phyloP scores from a whole-genome alignment of 2,113 vertebrate genomes.

The Caranx ignobilis region DNA sequence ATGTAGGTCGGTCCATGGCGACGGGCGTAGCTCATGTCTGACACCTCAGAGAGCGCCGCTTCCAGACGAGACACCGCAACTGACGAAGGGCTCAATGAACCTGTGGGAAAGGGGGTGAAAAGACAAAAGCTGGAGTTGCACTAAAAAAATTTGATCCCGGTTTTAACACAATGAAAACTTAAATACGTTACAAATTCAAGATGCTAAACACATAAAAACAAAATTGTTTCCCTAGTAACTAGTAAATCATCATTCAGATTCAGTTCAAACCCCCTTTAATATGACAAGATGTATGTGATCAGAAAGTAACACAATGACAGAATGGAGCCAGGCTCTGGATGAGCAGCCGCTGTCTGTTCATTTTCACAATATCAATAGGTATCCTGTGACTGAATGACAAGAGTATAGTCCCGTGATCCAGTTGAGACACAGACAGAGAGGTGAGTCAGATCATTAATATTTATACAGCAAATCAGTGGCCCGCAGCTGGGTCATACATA shows the following conservation, averaged over 20 bases:
- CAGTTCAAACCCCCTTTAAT: neutral
- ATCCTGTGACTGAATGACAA: conserved; percentile 18
- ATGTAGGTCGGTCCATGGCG: conserved; percentile 93
- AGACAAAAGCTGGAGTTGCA: neutral
- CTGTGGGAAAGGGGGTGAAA: conserved; percentile 71
- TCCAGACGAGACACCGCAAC: conserved; percentile 93
- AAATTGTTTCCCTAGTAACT: neutral
- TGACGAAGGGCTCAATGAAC: conserved; percentile 90
- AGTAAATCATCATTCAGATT: neutral
- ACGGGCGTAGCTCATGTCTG: conserved; percentile 86
- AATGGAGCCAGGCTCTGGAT: neutral
- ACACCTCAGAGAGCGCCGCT: conserved; percentile 94
- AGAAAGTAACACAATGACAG: neutral
- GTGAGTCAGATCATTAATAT: conserved; percentile 48
- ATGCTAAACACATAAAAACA: neutral
- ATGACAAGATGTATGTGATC: neutral
- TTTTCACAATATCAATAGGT: conserved; percentile 7
- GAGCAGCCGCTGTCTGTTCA: neutral
- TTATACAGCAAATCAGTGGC: conserved; percentile 42
- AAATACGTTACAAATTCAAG: neutral
- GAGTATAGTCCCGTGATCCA: neutral
- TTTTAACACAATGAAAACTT: neutral
- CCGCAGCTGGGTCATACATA: conserved; percentile 5
- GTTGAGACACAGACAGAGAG: conserved; percentile 13
- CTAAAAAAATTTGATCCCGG: neutral